These are phyloP conservation scores for Vireo altiloquus DNA, from an alignment of 2,113 vertebrate genomes.

Conservation along the genomic window DNA sequence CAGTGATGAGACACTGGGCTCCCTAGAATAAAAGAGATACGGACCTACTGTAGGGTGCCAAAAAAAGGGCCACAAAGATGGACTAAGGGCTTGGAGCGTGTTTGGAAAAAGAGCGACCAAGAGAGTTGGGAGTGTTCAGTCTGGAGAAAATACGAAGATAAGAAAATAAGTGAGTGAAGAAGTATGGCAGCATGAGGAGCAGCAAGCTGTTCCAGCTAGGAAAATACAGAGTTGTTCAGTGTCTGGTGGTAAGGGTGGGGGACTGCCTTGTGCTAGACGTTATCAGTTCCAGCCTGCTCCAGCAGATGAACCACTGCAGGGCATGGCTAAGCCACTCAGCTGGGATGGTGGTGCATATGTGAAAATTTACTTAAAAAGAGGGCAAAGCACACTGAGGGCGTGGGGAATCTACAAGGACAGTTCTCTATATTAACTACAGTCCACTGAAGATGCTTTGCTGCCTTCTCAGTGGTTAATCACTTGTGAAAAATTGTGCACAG, in stretches of 20 bases:
- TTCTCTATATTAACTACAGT: not conserved
- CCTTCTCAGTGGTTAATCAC: not conserved
- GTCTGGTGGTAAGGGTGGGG: not conserved
- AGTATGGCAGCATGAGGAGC: not conserved
- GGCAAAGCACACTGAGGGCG: not conserved
- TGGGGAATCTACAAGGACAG: not conserved
- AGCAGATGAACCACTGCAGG: not conserved
- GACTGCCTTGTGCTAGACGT: not conserved
- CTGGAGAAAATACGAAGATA: not conserved
- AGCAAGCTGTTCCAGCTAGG: not conserved
- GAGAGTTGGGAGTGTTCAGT: not conserved
- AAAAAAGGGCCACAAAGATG: not conserved
- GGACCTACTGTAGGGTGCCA: not conserved
- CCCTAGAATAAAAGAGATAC: fast-evolving
- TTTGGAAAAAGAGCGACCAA: not conserved
- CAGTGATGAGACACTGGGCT: not conserved
- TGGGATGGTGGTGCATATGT: not conserved
- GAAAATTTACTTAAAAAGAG: not conserved
- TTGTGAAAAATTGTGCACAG: not conserved
- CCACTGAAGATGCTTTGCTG: not conserved
- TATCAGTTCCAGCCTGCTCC: not conserved
- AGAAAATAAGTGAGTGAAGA: not conserved
- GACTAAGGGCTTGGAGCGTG: not conserved
- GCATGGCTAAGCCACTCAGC: not conserved
- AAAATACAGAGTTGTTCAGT: too few species aligned